A percentile compares a stretch with the other conserved stretches of the same genome.
Evolutionary conservation across 2,113 vertebrate species (phyloP).

Genomic region (Penelope pileata): DNA sequence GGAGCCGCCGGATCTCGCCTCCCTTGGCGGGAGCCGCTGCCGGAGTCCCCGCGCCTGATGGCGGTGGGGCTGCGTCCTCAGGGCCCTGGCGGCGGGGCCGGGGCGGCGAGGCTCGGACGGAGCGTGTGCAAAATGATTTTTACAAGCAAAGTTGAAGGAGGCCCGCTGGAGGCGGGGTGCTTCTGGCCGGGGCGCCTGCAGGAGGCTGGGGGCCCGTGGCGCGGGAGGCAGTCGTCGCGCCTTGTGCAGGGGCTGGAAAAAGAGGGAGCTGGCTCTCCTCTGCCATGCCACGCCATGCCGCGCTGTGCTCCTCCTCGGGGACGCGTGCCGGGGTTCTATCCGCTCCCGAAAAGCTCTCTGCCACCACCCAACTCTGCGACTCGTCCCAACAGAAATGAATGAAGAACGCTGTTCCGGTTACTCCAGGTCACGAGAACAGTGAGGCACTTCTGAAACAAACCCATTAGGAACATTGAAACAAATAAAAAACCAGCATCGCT

Average conservation of each 20-base stretch:
- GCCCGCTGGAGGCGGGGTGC: slow-evolving; percentile 78
- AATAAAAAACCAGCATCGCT: slow-evolving; percentile 82
- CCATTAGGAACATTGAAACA: slow-evolving; percentile 88
- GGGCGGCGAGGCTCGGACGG: slow-evolving; percentile 76
- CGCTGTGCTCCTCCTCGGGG: slow-evolving; percentile 63
- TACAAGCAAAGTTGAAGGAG: slow-evolving; percentile 82
- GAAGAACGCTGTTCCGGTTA: slow-evolving; percentile 89
- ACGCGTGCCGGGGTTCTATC: slow-evolving; percentile 76
- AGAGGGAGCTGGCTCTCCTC: slow-evolving; percentile 58
- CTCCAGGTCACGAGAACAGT: slow-evolving; percentile 98
- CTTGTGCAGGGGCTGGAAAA: slow-evolving; percentile 58
- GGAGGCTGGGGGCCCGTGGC: slow-evolving; percentile 52
- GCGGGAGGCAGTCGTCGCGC: slow-evolving; percentile 50
- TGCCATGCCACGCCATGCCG: too few species aligned
- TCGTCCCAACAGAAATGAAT: slow-evolving; percentile 84
- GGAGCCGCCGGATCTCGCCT: slow-evolving; percentile 12
- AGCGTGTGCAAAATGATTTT: slow-evolving; percentile 82
- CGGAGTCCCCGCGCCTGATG: not conserved
- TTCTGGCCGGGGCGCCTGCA: slow-evolving; percentile 69
- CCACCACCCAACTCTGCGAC: slow-evolving; percentile 82
- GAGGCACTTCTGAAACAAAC: slow-evolving; percentile 99
- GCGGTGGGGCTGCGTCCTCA: not conserved
- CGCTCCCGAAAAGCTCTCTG: slow-evolving; percentile 74
- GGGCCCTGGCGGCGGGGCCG: not conserved
- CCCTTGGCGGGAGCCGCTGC: slow-evolving; percentile 3